Evolutionary conservation across 2,113 vertebrate species (phyloP).

Genomic region (Delphinus delphis): DNA sequence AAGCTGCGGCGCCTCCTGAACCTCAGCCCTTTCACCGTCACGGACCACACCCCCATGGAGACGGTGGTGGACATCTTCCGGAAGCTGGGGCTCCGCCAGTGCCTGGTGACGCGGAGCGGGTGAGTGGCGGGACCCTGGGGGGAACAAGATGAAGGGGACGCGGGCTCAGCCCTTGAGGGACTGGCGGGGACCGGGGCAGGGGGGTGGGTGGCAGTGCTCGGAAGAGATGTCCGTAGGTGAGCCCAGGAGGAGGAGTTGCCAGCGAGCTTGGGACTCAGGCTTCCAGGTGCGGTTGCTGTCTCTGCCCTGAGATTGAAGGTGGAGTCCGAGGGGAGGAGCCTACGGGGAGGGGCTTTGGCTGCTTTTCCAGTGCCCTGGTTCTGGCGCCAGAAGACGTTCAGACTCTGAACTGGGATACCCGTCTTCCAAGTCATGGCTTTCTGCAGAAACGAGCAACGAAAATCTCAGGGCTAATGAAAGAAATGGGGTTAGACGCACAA

Average conservation of each 20-base stretch:
- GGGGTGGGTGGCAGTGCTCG: too few relatives aligned
- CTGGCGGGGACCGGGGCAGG: too few relatives aligned
- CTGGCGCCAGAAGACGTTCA: too few relatives aligned
- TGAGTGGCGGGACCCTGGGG: too few relatives aligned
- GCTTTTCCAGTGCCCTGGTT: too few relatives aligned
- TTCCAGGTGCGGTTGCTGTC: neutral
- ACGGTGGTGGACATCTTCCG: constrained; percentile 97
- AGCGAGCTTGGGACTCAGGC: neutral
- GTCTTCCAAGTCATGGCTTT: too few relatives aligned
- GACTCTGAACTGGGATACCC: too few relatives aligned
- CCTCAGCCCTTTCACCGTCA: constrained; percentile 99
- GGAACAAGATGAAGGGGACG: neutral
- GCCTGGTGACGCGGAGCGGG: constrained; percentile 48
- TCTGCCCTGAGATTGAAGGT: neutral
- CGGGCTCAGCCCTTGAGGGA: too few relatives aligned
- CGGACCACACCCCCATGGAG: constrained; percentile 99
- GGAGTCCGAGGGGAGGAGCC: neutral
- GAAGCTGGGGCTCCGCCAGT: constrained; percentile 97
- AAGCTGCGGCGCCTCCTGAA: constrained; percentile 96
- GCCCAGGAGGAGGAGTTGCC: neutral
- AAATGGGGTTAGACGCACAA: too few relatives aligned
- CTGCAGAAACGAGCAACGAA: too few relatives aligned
- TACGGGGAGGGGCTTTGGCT: neutral
- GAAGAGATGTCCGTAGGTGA: neutral
- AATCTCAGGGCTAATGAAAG: too few relatives aligned